A percentile compares a stretch with the other conserved stretches of the same genome.
Evolutionary conservation across 2,888 invertebrate genomes (phyloP).

Genomic region (Plebejus argus): DNA sequence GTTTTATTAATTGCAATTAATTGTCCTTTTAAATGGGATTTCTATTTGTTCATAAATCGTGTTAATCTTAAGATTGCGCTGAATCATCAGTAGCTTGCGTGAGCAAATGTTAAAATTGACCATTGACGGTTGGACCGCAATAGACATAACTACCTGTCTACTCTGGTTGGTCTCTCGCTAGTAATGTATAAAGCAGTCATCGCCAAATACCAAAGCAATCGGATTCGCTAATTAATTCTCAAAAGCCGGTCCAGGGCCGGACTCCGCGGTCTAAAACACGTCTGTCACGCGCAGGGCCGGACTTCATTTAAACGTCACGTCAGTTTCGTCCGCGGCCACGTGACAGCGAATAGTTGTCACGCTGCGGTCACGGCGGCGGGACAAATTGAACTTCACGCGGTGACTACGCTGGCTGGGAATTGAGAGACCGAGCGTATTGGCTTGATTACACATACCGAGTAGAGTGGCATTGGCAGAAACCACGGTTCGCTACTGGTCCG

Average conservation of each 20-base stretch:
- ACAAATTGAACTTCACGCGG: slow-evolving; percentile 36
- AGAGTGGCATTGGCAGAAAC: no score
- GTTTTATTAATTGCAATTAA: no score
- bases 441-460: no score
- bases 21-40: no score
- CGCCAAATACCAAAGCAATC: neutral
- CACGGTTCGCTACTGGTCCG: no score
- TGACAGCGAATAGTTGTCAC: slow-evolving; percentile 36
- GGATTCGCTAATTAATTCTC: neutral
- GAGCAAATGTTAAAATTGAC: no score
- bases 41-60: no score
- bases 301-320: slow-evolving; percentile 7
- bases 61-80: no score
- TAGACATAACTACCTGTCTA: no score
- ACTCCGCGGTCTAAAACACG: neutral
- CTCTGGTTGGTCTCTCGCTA: no score
- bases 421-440: neutral
- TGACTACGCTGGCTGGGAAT: slow-evolving; percentile 12
- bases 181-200: neutral
- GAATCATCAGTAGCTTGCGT: no score
- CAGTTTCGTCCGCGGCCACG: slow-evolving; percentile 15
- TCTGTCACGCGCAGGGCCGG: slow-evolving; percentile 6
- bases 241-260: neutral
- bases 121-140: no score
- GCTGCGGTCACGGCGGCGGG: slow-evolving; percentile 21